Base-by-base conservation (phyloP, 2,797 vertebrate genomes). In the Pelochelys cantorii region DNA sequence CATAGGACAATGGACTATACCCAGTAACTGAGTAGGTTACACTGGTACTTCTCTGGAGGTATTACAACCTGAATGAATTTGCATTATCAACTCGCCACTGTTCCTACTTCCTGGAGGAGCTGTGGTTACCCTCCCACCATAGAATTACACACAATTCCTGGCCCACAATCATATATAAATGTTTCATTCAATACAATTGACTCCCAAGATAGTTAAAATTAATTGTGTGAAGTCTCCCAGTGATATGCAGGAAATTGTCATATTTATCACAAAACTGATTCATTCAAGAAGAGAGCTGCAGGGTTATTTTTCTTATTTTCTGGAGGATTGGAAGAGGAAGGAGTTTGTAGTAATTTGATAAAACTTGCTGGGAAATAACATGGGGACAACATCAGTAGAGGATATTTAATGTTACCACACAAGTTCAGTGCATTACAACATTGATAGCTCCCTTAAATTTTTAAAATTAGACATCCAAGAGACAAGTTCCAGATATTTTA, bases 261-360 rank as follows among this genome's bases (percentile, higher is more conserved):
- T 29, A 62, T 29, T 13, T n/a, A n/a, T n/a, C 15, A n/a, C 60
- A 65, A 65, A 65, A 65, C 31, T n/a, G 29, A 65, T 29, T 65
- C 93, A 84, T 7, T 10, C 2, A 90, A 52, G 1, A 27, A 1
- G 42, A 23, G 65, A 62, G 83, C 37, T 56, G 10, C 12, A 53
- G 25, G 90, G 84, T 18, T 60, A 23, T 15, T 71, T 77, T 9
- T 65, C 22, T 60, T 17, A 4, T 80, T 17, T 22, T 13, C 5
- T 62, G 1, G 2, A 59, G 6, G 1, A 1, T 0, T 52, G 8
- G 27, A 90, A 62, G 0, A 87, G 56, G 0, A 71, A 1, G 0
- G 13, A 7, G 20, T 7, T 5, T 59, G 5, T 79, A 62, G 65
- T 5, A 84, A 89, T 2, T 55, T 0, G 0, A 82, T 52, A 48